phyloP scores from a whole-genome alignment of 1,140 invertebrate species.

The Papilio polytes region DNA sequence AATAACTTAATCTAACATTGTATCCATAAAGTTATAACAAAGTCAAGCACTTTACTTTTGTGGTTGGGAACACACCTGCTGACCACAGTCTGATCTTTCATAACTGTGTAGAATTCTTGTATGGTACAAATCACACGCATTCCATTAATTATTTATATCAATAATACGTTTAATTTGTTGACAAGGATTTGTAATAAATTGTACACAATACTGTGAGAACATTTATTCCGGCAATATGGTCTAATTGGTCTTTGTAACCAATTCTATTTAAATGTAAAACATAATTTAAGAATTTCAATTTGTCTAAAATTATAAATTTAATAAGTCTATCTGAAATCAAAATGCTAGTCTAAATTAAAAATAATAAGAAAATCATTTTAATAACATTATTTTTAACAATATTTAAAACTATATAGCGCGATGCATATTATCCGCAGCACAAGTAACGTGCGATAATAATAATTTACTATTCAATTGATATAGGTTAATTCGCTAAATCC shows the following conservation, averaged over 20 bases:
- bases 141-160: conserved; percentile 29
- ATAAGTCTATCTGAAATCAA: too few species aligned
- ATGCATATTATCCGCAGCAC: too few species aligned
- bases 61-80: conserved; percentile 46
- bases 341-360: too few species aligned
- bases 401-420: too few species aligned
- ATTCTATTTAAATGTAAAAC: too few species aligned
- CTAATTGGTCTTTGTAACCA: background rate
- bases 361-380: too few species aligned
- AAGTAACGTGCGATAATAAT: background rate
- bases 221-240: background rate
- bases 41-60: conserved; percentile 38
- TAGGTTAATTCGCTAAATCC: conserved; percentile 17
- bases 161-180: background rate
- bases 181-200: conserved; percentile 19
- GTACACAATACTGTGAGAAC: background rate
- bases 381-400: too few species aligned
- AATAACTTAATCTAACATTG: background rate
- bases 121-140: conserved; percentile 42
- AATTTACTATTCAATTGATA: background rate
- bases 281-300: too few species aligned
- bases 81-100: conserved; percentile 52
- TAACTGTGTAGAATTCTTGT: conserved; percentile 57
- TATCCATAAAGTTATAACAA: background rate
- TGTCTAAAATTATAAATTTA: too few species aligned